These are phyloP conservation scores for Ceramica pisi DNA, from an alignment of 2,888 invertebrate genomes.

Conservation along the genomic window DNA sequence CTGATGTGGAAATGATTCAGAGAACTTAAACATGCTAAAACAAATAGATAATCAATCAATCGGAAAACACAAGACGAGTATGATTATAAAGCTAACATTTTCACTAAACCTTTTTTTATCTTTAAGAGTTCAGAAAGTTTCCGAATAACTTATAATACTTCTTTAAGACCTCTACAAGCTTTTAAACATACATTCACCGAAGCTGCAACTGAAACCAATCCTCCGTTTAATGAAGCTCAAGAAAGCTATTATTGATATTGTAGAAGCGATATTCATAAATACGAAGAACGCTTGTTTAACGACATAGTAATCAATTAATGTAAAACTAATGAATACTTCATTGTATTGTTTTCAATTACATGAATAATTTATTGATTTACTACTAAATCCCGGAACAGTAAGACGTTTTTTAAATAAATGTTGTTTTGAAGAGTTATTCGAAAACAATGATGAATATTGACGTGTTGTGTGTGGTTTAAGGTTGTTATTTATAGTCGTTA, in stretches of 20 bases:
- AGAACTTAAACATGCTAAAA: neutral
- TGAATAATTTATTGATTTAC: constrained; percentile 41
- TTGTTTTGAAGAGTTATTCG: neutral
- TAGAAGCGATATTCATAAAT: constrained; percentile 26
- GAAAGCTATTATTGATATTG: constrained; percentile 6
- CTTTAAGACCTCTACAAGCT: neutral
- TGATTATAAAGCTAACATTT: neutral
- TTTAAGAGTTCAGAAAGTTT: neutral
- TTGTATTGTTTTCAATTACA: constrained; percentile 54
- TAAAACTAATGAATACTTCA: constrained; percentile 56
- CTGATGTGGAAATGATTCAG: neutral
- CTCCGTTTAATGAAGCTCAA: neutral
- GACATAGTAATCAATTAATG: constrained; percentile 43
- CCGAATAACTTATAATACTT: neutral
- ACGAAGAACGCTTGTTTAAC: constrained; percentile 29
- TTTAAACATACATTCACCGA: constrained; percentile 12
- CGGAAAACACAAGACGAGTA: neutral
- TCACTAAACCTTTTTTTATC: too few species aligned
- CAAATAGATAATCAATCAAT: too few species aligned
- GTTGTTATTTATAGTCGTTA: neutral
- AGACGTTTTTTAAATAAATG: constrained; percentile 11
- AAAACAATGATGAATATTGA: neutral
- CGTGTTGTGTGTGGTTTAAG: neutral
- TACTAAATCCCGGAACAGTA: constrained; percentile 31
- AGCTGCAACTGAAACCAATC: neutral